phyloP scores from a whole-genome alignment of 2,888 invertebrate species.

The Cylindroiulus punctatus region DNA sequence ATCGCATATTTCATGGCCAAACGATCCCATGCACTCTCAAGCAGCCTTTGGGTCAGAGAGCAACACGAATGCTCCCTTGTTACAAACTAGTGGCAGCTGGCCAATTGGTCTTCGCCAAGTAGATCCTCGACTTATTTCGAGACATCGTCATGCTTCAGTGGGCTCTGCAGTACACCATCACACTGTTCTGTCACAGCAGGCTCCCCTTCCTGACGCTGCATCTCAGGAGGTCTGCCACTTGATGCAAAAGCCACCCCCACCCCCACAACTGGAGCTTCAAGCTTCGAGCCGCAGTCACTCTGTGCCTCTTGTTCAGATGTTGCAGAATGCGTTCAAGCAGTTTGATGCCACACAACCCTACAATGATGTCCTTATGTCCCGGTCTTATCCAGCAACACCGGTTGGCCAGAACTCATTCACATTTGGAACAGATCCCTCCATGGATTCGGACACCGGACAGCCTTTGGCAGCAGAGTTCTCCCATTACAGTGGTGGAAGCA shows the following conservation, averaged over 20 bases:
- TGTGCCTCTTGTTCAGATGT: conserved; percentile 77
- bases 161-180: conserved; percentile 33
- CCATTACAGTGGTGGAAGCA: conserved; percentile 9
- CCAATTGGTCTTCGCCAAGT: no score
- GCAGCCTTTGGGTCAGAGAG: no score
- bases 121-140: conserved; percentile 51
- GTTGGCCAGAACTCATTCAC: no score
- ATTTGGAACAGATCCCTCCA: not conserved
- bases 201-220: no score
- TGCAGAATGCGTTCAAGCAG: conserved; percentile 60
- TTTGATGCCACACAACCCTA: not conserved
- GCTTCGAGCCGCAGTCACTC: conserved; percentile 76
- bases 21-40: no score
- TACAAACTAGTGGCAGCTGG: no score
- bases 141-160: conserved; percentile 57
- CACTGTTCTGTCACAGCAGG: no score
- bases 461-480: not conserved
- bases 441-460: not conserved
- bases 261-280: conserved; percentile 68
- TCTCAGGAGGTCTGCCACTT: not conserved
- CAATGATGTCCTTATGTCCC: no score
- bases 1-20: no score
- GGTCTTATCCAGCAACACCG: no score
- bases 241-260: conserved; percentile 36
- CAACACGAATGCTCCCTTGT: no score